phyloP scores from a whole-genome alignment of 1,140 invertebrate genomes.

The Drosophila pachea region DNA sequence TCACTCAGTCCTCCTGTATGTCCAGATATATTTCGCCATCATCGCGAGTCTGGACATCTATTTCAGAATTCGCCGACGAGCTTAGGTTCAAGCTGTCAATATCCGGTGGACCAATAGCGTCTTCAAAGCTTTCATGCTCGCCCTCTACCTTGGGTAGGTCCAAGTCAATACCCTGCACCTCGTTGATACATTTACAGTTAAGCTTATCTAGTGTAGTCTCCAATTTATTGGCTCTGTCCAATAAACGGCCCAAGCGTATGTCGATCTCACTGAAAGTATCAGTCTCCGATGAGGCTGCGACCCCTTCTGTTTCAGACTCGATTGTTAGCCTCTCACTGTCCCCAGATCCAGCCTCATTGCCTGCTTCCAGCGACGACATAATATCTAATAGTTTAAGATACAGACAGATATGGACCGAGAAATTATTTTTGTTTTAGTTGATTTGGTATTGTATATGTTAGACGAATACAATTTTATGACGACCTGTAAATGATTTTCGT shows the following conservation, averaged over 20 bases:
- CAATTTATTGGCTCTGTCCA: conserved; percentile 25
- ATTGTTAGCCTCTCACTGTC: no score
- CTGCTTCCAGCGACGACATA: conserved; percentile 15
- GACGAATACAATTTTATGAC: background rate
- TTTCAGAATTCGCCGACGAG: background rate
- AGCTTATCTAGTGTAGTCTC: conserved; percentile 27
- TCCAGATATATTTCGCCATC: background rate
- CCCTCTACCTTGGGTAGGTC: background rate
- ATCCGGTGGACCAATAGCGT: background rate
- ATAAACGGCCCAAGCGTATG: conserved; percentile 15
- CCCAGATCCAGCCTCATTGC: background rate
- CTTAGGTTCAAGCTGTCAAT: background rate
- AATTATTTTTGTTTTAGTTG: background rate
- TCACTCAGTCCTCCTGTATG: conserved; percentile 1
- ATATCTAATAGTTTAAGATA: background rate
- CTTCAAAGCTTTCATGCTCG: background rate
- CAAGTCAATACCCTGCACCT: background rate
- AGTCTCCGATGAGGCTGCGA: no score
- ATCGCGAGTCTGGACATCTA: background rate
- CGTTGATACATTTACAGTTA: background rate
- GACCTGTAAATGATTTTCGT: background rate
- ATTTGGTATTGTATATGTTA: background rate
- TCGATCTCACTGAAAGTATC: conserved; percentile 26
- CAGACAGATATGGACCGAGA: background rate
- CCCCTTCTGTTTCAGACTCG: background rate